A percentile compares a stretch with the other conserved stretches of the same genome.
Evolutionary conservation across 2,888 invertebrate species (phyloP).

Genomic region (Caenorhabditis imperialis): DNA sequence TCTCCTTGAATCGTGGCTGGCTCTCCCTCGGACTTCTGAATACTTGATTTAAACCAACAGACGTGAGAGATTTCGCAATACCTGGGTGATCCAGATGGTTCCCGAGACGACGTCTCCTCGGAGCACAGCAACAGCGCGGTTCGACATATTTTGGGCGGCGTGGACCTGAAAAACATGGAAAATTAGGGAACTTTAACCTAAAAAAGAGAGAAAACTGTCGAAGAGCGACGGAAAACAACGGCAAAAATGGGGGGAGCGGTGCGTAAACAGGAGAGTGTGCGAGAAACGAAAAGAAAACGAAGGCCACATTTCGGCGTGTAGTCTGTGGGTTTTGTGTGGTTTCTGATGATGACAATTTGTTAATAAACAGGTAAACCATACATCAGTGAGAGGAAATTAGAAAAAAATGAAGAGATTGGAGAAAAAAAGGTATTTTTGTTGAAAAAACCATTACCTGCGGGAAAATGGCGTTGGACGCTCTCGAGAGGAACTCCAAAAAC

Average conservation of each 20-base stretch:
- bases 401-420: not conserved
- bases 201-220: not conserved
- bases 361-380: constrained; percentile 13
- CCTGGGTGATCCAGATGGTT: constrained; percentile 72
- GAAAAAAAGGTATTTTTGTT: no score
- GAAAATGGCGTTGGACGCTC: constrained; percentile 46
- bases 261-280: constrained; percentile 33
- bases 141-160: constrained; percentile 62
- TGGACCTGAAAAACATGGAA: constrained; percentile 34
- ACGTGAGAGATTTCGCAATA: constrained; percentile 20
- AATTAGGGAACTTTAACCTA: not conserved
- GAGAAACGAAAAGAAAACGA: constrained; percentile 14
- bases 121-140: constrained; percentile 73
- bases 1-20: constrained; percentile 73
- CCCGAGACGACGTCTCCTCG: constrained; percentile 69
- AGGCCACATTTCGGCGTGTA: constrained; percentile 16
- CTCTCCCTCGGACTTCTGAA: constrained; percentile 65
- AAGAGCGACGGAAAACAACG: not conserved
- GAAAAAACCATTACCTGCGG: no score
- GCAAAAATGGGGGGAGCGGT: constrained; percentile 19
- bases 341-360: constrained; percentile 53
- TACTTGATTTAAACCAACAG: constrained; percentile 3
- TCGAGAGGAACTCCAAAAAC: constrained; percentile 50
- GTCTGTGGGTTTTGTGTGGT: constrained; percentile 30
- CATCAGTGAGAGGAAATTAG: constrained; percentile 9